Conservation (phyloP, 92 coral and sea anemone genomes). For the Epizoanthus scotinus region DNA sequence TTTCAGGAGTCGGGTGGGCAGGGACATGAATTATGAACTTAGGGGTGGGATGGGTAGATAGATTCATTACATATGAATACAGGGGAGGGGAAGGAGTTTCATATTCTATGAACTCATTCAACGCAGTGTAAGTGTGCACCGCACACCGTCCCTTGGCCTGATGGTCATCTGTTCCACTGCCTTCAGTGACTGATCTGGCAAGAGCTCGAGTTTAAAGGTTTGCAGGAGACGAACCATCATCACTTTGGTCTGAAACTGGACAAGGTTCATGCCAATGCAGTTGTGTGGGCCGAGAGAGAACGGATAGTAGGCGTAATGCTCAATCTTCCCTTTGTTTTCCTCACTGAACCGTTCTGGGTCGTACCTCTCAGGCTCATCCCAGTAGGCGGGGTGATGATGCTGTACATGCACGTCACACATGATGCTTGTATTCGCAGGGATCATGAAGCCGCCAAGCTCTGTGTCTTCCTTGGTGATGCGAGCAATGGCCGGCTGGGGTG, state of each 20-base stretch:
- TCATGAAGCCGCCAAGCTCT: conserved; percentile 63
- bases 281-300: conserved; percentile 86
- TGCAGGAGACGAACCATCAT: conserved; percentile 72
- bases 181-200: conserved; percentile 73
- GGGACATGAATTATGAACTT: no score
- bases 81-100: no score
- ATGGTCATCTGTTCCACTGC: conserved; percentile 76
- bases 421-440: conserved; percentile 82
- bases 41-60: no score
- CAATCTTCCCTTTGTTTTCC: conserved; percentile 63
- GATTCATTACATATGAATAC: no score
- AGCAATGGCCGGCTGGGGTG: conserved; percentile 87
- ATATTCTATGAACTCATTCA: background rate
- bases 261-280: conserved; percentile 81
- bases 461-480: conserved; percentile 72
- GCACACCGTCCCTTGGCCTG: conserved; percentile 70
- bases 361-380: conserved; percentile 87
- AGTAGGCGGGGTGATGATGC: conserved; percentile 79
- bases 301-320: conserved; percentile 77
- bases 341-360: conserved; percentile 89
- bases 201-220: conserved; percentile 63
- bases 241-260: conserved; percentile 78
- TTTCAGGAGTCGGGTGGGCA: no score
- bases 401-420: conserved; percentile 83
- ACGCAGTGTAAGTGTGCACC: conserved; percentile 57